Evolutionary conservation across 1,140 invertebrate species (phyloP).

Genomic region (Bombus haemorrhoidalis): DNA sequence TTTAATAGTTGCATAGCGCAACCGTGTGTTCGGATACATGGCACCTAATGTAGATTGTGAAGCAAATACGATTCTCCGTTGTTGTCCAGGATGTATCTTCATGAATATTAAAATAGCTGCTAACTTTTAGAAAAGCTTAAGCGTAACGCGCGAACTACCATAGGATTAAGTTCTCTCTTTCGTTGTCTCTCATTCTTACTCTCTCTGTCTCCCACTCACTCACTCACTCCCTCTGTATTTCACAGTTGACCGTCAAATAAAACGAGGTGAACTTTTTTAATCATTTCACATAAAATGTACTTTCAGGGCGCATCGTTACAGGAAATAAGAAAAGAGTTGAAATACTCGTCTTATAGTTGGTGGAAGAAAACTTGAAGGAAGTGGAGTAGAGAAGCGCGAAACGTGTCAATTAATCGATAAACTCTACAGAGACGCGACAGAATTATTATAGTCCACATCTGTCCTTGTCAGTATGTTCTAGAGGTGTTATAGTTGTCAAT

Average conservation of each 20-base stretch:
- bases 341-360: too few relatives aligned
- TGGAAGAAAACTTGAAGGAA: not conserved
- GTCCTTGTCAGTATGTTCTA: not conserved
- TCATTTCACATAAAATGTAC: not conserved
- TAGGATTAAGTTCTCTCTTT: not conserved
- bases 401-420: slow-evolving; percentile 2
- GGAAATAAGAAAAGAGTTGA: not conserved
- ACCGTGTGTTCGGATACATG: not conserved
- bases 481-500: not conserved
- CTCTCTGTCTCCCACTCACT: not conserved
- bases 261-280: slow-evolving; percentile 33
- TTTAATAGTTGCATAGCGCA: slow-evolving; percentile 15
- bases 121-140: slow-evolving; percentile 19
- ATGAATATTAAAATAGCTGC: slow-evolving; percentile 46
- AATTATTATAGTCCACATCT: slow-evolving; percentile 2
- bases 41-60: not conserved
- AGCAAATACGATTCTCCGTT: slow-evolving; percentile 11
- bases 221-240: not conserved
- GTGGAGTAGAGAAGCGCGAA: not conserved
- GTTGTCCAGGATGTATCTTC: slow-evolving; percentile 21
- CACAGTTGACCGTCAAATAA: not conserved
- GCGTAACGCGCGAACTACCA: not conserved
- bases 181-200: not conserved
- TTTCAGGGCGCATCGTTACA: not conserved
- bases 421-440: not conserved